phyloP scores from a whole-genome alignment of 2,113 vertebrate genomes.

The Limnothrissa miodon region DNA sequence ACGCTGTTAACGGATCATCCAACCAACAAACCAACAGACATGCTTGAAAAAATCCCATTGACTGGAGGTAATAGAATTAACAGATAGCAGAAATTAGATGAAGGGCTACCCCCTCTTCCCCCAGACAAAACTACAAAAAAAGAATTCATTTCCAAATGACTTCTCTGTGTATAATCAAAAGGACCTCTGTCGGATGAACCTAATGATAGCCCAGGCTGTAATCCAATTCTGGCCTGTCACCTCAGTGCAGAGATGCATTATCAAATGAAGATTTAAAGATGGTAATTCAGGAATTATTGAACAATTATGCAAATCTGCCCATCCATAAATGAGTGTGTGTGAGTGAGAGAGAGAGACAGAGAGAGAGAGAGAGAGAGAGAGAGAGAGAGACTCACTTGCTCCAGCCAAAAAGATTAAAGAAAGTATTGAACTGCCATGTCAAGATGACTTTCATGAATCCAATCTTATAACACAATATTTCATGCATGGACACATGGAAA shows the following conservation, averaged over 20 bases:
- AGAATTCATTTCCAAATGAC: constrained; percentile 61
- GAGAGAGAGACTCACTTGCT: constrained; percentile 49
- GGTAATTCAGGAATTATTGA: constrained; percentile 67
- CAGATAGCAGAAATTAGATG: constrained; percentile 49
- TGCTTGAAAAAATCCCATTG: no score
- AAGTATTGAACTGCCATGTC: constrained; percentile 52
- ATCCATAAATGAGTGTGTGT: constrained; percentile 50
- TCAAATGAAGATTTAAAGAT: constrained; percentile 74
- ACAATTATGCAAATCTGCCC: constrained; percentile 66
- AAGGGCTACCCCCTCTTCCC: constrained; percentile 50
- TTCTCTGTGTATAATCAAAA: constrained; percentile 64
- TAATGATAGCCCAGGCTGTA: constrained; percentile 66
- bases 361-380: constrained; percentile 45
- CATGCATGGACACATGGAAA: neutral
- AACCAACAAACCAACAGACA: no score
- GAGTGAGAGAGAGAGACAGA: constrained; percentile 34
- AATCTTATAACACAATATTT: constrained; percentile 17
- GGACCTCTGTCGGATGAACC: constrained; percentile 66
- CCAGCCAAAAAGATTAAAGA: constrained; percentile 47
- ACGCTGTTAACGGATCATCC: neutral
- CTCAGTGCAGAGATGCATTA: constrained; percentile 65
- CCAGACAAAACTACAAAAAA: constrained; percentile 55
- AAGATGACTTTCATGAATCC: constrained; percentile 41
- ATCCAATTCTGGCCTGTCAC: constrained; percentile 65
- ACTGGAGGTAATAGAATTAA: constrained; percentile 45